phyloP scores from a whole-genome alignment of 2,113 vertebrate genomes.

The Alethe castanea region DNA sequence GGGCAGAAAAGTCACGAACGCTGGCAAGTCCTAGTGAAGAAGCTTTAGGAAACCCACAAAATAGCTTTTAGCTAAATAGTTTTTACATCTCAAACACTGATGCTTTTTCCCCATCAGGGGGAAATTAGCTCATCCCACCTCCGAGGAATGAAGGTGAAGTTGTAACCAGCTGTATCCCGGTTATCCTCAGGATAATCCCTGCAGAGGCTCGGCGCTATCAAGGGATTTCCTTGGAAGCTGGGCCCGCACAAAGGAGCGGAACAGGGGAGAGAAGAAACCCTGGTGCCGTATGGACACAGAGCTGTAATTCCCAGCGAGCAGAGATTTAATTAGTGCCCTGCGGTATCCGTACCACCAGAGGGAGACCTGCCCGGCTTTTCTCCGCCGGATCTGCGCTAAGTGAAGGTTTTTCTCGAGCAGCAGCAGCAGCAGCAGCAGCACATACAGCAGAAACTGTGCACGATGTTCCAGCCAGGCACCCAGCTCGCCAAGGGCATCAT shows the following conservation, averaged over 20 bases:
- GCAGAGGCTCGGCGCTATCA: fast-evolving
- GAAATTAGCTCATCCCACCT: not conserved
- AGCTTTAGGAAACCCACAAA: not conserved
- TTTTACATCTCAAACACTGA: not conserved
- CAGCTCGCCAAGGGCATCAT: fast-evolving
- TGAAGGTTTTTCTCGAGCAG: fast-evolving
- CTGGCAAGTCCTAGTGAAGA: not conserved
- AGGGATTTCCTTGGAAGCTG: not conserved
- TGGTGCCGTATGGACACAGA: fast-evolving
- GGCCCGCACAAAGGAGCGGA: not conserved
- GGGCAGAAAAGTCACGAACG: fast-evolving
- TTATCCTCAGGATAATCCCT: not conserved
- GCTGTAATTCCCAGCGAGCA: not conserved
- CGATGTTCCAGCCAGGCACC: not conserved
- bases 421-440: not conserved
- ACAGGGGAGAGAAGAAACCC: not conserved
- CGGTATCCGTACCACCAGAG: not conserved
- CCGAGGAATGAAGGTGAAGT: fast-evolving
- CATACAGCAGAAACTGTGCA: fast-evolving
- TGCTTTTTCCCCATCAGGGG: not conserved
- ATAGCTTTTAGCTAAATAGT: not conserved
- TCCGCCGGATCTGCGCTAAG: fast-evolving
- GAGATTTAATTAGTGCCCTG: not conserved
- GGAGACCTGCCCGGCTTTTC: not conserved
- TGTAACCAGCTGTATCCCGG: fast-evolving